Conservation (phyloP, 2,888 invertebrate genomes). For the Campopleginae sp. region DNA sequence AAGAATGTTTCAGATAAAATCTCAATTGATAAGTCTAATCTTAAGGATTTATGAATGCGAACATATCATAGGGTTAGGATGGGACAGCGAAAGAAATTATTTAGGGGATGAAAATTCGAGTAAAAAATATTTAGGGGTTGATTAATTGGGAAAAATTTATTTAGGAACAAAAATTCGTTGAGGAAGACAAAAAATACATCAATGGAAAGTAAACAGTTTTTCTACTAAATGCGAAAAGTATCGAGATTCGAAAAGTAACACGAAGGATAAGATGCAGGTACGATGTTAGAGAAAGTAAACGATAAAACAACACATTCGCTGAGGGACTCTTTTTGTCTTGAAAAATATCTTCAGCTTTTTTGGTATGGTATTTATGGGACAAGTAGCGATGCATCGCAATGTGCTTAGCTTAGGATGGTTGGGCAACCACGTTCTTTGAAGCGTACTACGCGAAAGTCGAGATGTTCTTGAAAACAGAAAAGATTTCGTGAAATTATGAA, state of each 20-base stretch:
- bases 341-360: slow-evolving; percentile 5
- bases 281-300: neutral
- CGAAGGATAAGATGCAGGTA: neutral
- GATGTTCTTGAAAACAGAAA: slow-evolving; percentile 14
- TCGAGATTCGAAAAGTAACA: neutral
- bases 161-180: slow-evolving; percentile 28
- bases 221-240: slow-evolving; percentile 23
- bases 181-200: neutral
- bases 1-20: slow-evolving; percentile 62
- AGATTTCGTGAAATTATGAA: slow-evolving; percentile 46
- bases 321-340: neutral
- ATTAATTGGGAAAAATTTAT: slow-evolving; percentile 26
- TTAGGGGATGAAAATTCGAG: slow-evolving; percentile 52
- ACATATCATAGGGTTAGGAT: slow-evolving; percentile 83
- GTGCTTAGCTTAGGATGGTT: neutral
- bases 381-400: slow-evolving; percentile 2
- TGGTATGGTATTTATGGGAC: neutral
- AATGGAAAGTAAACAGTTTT: neutral
- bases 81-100: slow-evolving; percentile 61
- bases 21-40: slow-evolving; percentile 73
- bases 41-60: slow-evolving; percentile 81
- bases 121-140: slow-evolving; percentile 38
- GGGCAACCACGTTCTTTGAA: slow-evolving; percentile 5
- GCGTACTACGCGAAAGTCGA: neutral
- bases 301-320: neutral